These are phyloP conservation scores for Eupeodes luniger DNA, from an alignment of 2,888 invertebrate genomes.

Conservation along the genomic window DNA sequence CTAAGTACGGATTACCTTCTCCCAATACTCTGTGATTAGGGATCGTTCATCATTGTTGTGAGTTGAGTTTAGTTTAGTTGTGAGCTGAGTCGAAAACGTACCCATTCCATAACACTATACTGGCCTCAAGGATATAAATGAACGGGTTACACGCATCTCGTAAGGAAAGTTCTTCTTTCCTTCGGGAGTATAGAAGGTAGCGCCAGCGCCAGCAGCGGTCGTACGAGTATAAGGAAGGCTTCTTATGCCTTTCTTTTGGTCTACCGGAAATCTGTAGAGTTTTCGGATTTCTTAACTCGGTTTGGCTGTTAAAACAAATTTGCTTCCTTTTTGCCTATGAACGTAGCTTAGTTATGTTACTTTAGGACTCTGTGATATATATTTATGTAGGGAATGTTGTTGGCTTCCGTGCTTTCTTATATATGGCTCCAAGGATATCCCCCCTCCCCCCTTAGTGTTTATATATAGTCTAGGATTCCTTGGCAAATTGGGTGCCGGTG, in stretches of 20 bases:
- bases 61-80: conserved; percentile 54
- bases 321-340: conserved; percentile 39
- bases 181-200: conserved; percentile 17
- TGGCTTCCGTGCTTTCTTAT: conserved; percentile 71
- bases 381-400: conserved; percentile 49
- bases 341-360: background rate
- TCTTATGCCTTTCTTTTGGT: conserved; percentile 53
- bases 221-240: conserved; percentile 56
- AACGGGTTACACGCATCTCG: conserved; percentile 72
- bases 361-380: background rate
- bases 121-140: conserved; percentile 61
- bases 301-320: conserved; percentile 71
- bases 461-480: conserved; percentile 45
- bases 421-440: conserved; percentile 45
- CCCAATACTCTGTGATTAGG: conserved; percentile 75
- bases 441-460: background rate
- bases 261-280: conserved; percentile 75
- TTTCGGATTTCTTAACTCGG: conserved; percentile 72
- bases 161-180: conserved; percentile 60
- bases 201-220: conserved; percentile 11
- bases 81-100: background rate
- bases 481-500: conserved; percentile 39
- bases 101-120: conserved; percentile 24
- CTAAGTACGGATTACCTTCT: conserved; percentile 76
- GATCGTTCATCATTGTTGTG: conserved; percentile 75